phyloP scores from a whole-genome alignment of 2,888 invertebrate species.

The Leptinotarsa rubiginosa region DNA sequence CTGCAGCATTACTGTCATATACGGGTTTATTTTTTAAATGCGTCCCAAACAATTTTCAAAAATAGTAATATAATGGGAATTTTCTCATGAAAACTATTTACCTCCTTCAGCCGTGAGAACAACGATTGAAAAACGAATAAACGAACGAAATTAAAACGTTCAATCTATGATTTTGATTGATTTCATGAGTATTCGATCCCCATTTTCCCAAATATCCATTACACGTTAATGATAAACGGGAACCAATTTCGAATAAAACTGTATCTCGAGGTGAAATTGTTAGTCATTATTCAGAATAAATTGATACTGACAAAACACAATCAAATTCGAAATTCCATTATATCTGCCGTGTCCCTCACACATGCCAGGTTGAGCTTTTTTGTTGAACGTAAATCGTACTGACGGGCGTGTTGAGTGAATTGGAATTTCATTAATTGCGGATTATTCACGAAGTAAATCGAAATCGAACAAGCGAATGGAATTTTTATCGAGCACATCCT shows the following conservation, averaged over 20 bases:
- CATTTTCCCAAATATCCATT: constrained; percentile 15
- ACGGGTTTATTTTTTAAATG: too few species aligned
- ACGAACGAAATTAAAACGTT: not conserved
- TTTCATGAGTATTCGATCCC: constrained; percentile 15
- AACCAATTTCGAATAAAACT: constrained; percentile 22
- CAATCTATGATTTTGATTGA: constrained; percentile 6
- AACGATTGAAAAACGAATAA: not conserved
- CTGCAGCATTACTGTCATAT: too few species aligned
- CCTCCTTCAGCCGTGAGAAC: not conserved
- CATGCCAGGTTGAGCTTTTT: constrained; percentile 6
- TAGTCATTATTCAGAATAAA: constrained; percentile 19
- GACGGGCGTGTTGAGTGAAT: constrained; percentile 20
- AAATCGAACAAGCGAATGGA: constrained; percentile 6
- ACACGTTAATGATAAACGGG: not conserved
- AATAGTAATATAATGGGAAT: not conserved
- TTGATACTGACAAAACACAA: constrained; percentile 23
- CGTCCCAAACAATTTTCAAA: too few species aligned
- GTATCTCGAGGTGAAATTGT: constrained; percentile 22
- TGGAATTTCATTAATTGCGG: constrained; percentile 19
- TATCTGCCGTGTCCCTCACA: constrained; percentile 21
- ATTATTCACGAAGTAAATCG: constrained; percentile 15
- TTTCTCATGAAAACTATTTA: not conserved
- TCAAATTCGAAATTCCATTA: constrained; percentile 23
- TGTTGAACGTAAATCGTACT: constrained; percentile 16
- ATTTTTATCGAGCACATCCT: constrained; percentile 5